Base-by-base conservation (phyloP, 2,113 vertebrate species). In the Neogobius melanostomus region DNA sequence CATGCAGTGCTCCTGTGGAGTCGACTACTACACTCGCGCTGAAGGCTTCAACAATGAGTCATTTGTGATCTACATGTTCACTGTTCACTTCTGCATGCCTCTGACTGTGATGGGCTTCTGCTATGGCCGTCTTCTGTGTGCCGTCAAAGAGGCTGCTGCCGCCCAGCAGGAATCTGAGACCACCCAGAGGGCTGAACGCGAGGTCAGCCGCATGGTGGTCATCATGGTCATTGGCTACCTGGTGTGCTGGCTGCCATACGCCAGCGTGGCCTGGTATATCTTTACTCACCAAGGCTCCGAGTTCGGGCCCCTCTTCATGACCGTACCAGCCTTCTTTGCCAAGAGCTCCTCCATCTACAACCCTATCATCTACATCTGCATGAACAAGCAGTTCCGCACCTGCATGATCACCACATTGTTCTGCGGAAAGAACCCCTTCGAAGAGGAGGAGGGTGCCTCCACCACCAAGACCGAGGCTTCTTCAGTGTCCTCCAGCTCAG, bases 361-460 rank as follows among this genome's bases (percentile, higher is more conserved):
- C 89, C 97, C 98, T 0, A 14, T 97, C 81, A 99, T 99, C 91
- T 99, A 99, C 88, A 95, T 98, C 46, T 91, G 95, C 81, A 91
- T 99, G 96, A 99, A 99, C 89, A 99, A 97, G 91, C 97, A 98
- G 95, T 99, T 99, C 94, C 96, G 97, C 81, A 90, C 95, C 93
- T 98, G 96, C 94, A 98, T 99, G 97, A 88, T 98, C 88, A 99
- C 95, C 72, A 98, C 97, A 16, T 85, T 99, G 71, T 99, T 95
- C 94, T 99, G 97, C 0, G 97, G 97, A 66, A 98, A 97, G 94
- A 98, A 95, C 81, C 95, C 94, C 0, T 93, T 99, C 67, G 95
- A 93, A 14, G 92, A 91, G 62, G 96, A 98, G 0, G 98, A 98
- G 11, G 93, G 91, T 16, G 92, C 93, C 0, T 96, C 96, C 64